These are phyloP conservation scores for Catostomus latipinnis DNA, from an alignment of 2,797 vertebrate genomes.

Conservation along the genomic window DNA sequence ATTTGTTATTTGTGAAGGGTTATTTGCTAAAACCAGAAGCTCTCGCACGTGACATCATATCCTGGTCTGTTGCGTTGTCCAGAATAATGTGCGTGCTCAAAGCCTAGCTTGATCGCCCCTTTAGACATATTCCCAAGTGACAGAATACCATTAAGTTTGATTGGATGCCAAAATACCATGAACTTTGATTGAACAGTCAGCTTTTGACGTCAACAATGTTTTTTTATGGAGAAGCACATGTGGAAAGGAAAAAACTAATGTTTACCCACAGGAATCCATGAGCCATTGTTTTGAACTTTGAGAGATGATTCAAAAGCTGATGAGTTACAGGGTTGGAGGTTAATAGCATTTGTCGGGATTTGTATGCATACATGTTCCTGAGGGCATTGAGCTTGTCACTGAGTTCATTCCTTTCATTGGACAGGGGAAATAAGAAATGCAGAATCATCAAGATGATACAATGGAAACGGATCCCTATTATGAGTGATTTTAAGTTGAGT, in stretches of 20 bases:
- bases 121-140: too few species aligned
- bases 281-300: conserved; percentile 28
- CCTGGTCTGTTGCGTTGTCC: too few species aligned
- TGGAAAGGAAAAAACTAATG: background rate
- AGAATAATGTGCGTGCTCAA: too few species aligned
- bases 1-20: too few species aligned
- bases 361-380: conserved; percentile 27
- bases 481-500: background rate
- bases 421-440: background rate
- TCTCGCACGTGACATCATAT: too few species aligned
- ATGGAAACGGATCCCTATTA: conserved; percentile 35
- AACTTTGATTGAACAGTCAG: too few species aligned
- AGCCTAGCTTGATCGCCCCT: too few species aligned
- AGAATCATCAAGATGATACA: conserved; percentile 19
- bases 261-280: background rate
- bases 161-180: too few species aligned
- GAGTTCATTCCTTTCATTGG: background rate
- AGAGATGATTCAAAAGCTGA: conserved; percentile 19
- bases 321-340: conserved; percentile 48
- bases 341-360: conserved; percentile 35
- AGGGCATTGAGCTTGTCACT: conserved; percentile 27
- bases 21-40: too few species aligned
- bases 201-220: too few species aligned
- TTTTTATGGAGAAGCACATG: background rate
- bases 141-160: too few species aligned